Conservation (phyloP, 2,888 invertebrate genomes). For the Brachyptera putata region DNA sequence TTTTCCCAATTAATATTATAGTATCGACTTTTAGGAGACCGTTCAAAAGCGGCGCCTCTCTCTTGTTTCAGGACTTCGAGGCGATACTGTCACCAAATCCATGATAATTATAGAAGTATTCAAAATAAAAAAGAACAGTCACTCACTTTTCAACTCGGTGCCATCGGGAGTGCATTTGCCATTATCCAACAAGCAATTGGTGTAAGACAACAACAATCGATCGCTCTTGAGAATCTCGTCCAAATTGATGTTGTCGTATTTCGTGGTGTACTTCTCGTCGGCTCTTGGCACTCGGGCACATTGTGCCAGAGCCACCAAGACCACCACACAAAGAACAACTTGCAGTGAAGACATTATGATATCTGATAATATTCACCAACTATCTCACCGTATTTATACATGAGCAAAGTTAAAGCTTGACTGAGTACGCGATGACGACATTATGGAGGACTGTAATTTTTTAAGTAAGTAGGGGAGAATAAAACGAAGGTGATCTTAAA, state of each 20-base stretch:
- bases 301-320: slow-evolving; percentile 4
- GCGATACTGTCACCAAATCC: slow-evolving; percentile 52
- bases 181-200: slow-evolving; percentile 63
- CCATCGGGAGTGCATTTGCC: slow-evolving; percentile 52
- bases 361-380: neutral
- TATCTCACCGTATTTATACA: no score
- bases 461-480: neutral
- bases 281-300: slow-evolving; percentile 15
- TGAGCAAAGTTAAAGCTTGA: no score
- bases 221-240: slow-evolving; percentile 64
- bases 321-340: slow-evolving; percentile 4
- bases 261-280: slow-evolving; percentile 48
- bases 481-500: no score
- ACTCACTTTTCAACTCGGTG: slow-evolving; percentile 44
- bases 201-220: slow-evolving; percentile 64
- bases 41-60: no score
- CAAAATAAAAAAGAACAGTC: no score
- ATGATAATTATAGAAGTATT: slow-evolving; percentile 36
- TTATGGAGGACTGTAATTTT: neutral
- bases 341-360: neutral
- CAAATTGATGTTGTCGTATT: slow-evolving; percentile 67
- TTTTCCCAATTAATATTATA: no score
- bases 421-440: slow-evolving; percentile 1
- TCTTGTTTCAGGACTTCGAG: slow-evolving; percentile 71
- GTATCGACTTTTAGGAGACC: no score